Conservation (phyloP, 2,888 invertebrate genomes). For the Thumatha senex region DNA sequence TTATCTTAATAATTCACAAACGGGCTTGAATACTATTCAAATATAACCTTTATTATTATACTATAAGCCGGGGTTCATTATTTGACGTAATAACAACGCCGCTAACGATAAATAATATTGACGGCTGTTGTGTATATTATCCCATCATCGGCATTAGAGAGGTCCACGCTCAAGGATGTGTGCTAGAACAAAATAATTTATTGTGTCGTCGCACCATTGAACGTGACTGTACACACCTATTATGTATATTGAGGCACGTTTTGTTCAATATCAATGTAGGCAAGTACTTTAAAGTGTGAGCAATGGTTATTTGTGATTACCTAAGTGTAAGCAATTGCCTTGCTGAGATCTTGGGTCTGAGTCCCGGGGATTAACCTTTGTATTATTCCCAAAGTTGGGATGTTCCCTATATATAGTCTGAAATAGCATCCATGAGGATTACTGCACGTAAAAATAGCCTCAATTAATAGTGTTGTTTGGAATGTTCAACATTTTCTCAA, state of each 20-base stretch:
- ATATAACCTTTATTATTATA: conserved; percentile 2
- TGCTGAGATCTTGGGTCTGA: too few relatives aligned
- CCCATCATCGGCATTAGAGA: conserved; percentile 52
- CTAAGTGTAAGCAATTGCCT: too few relatives aligned
- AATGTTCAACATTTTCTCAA: too few relatives aligned
- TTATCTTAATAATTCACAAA: background rate
- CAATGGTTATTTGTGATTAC: conserved; percentile 17
- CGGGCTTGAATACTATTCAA: background rate
- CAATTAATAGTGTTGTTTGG: too few relatives aligned
- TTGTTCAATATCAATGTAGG: conserved; percentile 5
- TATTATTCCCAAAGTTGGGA: too few relatives aligned
- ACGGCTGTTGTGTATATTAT: conserved; percentile 38
- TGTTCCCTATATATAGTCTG: too few relatives aligned
- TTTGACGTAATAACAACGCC: conserved; percentile 21
- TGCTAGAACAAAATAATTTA: conserved; percentile 22
- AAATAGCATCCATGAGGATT: too few relatives aligned
- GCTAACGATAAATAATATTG: conserved; percentile 41
- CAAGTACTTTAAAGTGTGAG: conserved; percentile 8
- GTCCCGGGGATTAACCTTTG: too few relatives aligned
- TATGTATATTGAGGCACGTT: conserved; percentile 17
- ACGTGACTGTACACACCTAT: conserved; percentile 36
- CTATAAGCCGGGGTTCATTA: conserved; percentile 3
- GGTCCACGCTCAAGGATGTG: conserved; percentile 47
- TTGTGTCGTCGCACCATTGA: conserved; percentile 32
- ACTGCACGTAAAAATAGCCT: too few relatives aligned